A percentile compares a stretch with the other conserved stretches of the same genome.
Evolutionary conservation across 2,888 invertebrate species (phyloP).

Genomic region (Seira sanloemensis): DNA sequence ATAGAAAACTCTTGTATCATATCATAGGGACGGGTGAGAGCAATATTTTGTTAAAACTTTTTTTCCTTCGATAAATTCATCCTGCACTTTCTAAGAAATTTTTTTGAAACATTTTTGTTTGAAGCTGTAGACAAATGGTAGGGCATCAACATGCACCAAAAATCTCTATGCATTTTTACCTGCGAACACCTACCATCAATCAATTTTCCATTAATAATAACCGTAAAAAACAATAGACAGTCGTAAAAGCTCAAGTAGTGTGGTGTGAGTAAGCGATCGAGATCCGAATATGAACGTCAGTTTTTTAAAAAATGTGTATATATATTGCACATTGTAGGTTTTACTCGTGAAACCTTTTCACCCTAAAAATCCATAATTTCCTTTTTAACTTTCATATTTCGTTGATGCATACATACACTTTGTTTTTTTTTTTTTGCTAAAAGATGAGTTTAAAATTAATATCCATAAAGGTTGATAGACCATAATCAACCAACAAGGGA

Average conservation of each 20-base stretch:
- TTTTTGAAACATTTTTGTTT: neutral
- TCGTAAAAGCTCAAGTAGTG: neutral
- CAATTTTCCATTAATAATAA: neutral
- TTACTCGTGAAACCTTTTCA: neutral
- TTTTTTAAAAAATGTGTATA: too few relatives aligned
- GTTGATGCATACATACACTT: neutral
- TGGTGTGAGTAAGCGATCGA: too few relatives aligned
- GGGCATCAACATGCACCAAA: neutral
- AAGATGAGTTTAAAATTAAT: neutral
- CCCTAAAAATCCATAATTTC: neutral
- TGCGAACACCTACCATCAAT: slow-evolving; percentile 6
- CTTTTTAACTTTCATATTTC: neutral
- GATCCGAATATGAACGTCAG: too few relatives aligned
- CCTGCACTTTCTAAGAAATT: neutral
- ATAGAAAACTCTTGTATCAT: slow-evolving; percentile 13
- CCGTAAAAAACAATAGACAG: neutral
- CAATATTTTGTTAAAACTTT: neutral
- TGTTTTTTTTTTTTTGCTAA: too few relatives aligned
- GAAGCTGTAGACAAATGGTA: neutral
- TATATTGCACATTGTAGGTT: too few relatives aligned
- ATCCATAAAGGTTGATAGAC: slow-evolving; percentile 28
- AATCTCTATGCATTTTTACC: slow-evolving; percentile 7
- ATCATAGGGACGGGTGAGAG: neutral
- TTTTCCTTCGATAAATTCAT: neutral
- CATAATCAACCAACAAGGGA: slow-evolving; percentile 11